These are phyloP conservation scores for Callaeas wilsoni DNA, from an alignment of 2,113 vertebrate species.

Conservation along the genomic window DNA sequence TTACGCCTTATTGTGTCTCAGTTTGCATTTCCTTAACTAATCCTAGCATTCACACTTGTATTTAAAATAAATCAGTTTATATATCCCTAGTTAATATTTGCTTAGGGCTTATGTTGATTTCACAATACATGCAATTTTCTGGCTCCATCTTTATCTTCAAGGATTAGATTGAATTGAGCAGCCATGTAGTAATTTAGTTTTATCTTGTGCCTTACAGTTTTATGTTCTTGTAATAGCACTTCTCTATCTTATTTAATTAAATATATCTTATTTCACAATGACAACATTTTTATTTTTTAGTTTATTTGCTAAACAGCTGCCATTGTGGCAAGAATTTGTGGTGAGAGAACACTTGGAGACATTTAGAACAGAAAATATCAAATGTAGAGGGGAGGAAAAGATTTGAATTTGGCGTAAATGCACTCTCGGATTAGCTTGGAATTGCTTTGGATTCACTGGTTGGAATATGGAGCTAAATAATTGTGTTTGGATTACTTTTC, in stretches of 20 bases:
- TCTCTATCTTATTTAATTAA: slow-evolving; percentile 80
- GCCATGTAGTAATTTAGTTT: slow-evolving; percentile 81
- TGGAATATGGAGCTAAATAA: not conserved
- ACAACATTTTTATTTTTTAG: slow-evolving; percentile 73
- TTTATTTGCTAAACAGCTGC: slow-evolving; percentile 77
- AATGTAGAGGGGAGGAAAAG: slow-evolving; percentile 16
- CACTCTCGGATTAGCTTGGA: slow-evolving; percentile 38
- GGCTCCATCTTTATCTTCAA: slow-evolving; percentile 77
- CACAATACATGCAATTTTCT: slow-evolving; percentile 79
- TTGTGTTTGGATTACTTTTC: not conserved
- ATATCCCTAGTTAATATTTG: slow-evolving; percentile 79
- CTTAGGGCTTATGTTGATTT: slow-evolving; percentile 78
- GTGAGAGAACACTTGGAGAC: slow-evolving; percentile 57
- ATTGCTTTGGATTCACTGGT: not conserved
- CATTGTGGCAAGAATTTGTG: slow-evolving; percentile 55
- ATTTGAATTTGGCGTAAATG: slow-evolving; percentile 48
- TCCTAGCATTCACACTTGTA: slow-evolving; percentile 70
- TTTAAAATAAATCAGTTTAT: slow-evolving; percentile 80
- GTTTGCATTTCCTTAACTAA: slow-evolving; percentile 70
- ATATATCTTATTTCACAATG: slow-evolving; percentile 80
- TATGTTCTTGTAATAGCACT: slow-evolving; percentile 78
- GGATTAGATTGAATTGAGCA: slow-evolving; percentile 79
- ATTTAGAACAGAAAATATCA: slow-evolving; percentile 56
- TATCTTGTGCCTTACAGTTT: slow-evolving; percentile 80
- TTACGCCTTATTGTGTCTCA: not conserved